Conservation (phyloP, 1,140 invertebrate genomes). For the Arion vulgaris region DNA sequence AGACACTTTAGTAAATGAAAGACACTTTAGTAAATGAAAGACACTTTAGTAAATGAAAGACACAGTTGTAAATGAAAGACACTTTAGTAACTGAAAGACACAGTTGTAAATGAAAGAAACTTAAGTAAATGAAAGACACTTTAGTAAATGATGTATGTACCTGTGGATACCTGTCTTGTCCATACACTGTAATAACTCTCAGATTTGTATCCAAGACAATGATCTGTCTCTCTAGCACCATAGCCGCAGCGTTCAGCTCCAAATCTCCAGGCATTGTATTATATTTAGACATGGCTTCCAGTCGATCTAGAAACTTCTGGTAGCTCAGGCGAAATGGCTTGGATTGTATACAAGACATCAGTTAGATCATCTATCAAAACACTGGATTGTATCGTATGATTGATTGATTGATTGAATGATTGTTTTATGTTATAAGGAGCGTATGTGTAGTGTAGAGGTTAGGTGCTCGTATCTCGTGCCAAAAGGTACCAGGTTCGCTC, state of each 20-base stretch:
- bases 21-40: too few species aligned
- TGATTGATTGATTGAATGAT: constrained; percentile 17
- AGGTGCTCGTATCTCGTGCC: too few species aligned
- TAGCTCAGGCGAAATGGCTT: constrained; percentile 2
- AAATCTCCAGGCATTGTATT: constrained; percentile 27
- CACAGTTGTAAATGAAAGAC: too few species aligned
- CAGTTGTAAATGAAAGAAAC: too few species aligned
- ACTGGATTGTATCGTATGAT: neutral
- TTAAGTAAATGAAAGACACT: too few species aligned
- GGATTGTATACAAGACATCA: neutral
- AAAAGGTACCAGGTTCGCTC: too few species aligned
- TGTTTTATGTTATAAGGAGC: neutral
- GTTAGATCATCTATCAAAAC: neutral
- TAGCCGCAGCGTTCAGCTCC: constrained; percentile 19
- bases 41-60: too few species aligned
- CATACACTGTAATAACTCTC: neutral
- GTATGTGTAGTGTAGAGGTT: too few species aligned
- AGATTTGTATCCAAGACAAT: constrained; percentile 15
- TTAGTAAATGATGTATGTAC: too few species aligned
- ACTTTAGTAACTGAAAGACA: too few species aligned
- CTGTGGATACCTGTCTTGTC: constrained; percentile 20
- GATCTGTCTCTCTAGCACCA: constrained; percentile 13
- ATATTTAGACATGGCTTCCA: constrained; percentile 2
- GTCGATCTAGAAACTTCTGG: constrained; percentile 13
- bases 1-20: too few species aligned